These are phyloP conservation scores for Candidula unifasciata DNA, from an alignment of 2,888 invertebrate species.

Conservation along the genomic window DNA sequence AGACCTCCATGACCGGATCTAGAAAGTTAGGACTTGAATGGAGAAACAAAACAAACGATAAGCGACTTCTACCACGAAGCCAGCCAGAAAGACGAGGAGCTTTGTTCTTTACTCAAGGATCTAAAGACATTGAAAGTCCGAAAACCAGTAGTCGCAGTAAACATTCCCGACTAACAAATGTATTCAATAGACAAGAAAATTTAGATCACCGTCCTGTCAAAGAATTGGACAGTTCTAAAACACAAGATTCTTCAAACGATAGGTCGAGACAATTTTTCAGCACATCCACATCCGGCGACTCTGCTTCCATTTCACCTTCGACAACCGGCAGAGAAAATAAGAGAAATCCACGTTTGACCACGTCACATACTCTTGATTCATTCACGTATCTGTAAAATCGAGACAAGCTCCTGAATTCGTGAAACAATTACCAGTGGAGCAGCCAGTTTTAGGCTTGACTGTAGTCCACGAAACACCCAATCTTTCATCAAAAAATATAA, in stretches of 20 bases:
- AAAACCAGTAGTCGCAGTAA: neutral
- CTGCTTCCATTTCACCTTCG: neutral
- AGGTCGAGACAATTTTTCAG: neutral
- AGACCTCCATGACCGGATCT: neutral
- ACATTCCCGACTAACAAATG: neutral
- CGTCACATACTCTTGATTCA: slow-evolving; percentile 31
- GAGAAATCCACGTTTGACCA: slow-evolving; percentile 15
- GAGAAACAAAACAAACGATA: slow-evolving; percentile 13
- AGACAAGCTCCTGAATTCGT: no score
- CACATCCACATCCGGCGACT: neutral
- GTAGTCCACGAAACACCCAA: no score
- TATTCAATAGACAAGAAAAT: slow-evolving; percentile 18
- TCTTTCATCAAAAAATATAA: no score
- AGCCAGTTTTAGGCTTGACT: no score
- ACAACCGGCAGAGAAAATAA: neutral
- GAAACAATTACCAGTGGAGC: no score
- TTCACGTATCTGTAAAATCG: slow-evolving; percentile 12
- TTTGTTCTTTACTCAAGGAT: slow-evolving; percentile 42
- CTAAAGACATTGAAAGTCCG: slow-evolving; percentile 26
- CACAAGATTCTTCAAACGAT: neutral
- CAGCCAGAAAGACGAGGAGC: slow-evolving; percentile 45
- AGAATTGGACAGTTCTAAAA: neutral
- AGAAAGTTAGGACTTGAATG: neutral
- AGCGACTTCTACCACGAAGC: neutral
- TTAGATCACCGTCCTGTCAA: neutral